Base-by-base conservation (phyloP, 2,113 vertebrate species). In the Psettodes erumei region DNA sequence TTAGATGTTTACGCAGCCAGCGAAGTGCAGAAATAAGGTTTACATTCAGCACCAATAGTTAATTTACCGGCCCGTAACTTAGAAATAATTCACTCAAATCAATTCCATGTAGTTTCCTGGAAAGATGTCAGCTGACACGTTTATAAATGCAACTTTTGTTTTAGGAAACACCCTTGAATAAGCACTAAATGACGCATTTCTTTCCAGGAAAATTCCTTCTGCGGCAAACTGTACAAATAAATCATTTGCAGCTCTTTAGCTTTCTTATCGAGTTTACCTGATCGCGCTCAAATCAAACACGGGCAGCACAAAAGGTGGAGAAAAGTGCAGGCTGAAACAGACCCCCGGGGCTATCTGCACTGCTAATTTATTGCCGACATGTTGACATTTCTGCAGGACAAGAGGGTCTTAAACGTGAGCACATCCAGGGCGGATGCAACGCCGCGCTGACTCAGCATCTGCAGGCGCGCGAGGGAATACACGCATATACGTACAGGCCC, bases 391-490 rank as follows among this genome's bases (percentile, higher is more conserved):
- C 43, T 27, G 28, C 1, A 35, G 28, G 47, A 67, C 45, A 28
- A 23, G 25, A 75, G 67, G 15, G 25, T 38, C 5, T 51, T 19
- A 67, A 53, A 40, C 11, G 21, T 1, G 30, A 2, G 35, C 45
- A 47, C 32, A 43, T 25, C 18, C 27, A 16, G 35, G 23, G 33
- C 6, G 5, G 23, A 42, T 48, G 62, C 38, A 61, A 35, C 19
- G 27, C 8, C 19, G 74, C 25, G 70, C 77, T 79, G 77, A 73
- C 47, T n/a, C 50, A 64, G 83, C 56, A 59, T 38, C 56, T 38
- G 19, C 40, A 43, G n/a, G n/a, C n/a, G n/a, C n/a, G n/a, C n/a
- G n/a, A n/a, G n/a, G n/a, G n/a, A n/a, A n/a, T 8, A 21, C 55
- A 23, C 37, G 37, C 37, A 69, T 47, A 28, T 47, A 56, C 68